A percentile compares a stretch with the other conserved stretches of the same genome.
Conservation (phyloP, 2,113 vertebrate species). For the Antidorcas marsupialis region DNA sequence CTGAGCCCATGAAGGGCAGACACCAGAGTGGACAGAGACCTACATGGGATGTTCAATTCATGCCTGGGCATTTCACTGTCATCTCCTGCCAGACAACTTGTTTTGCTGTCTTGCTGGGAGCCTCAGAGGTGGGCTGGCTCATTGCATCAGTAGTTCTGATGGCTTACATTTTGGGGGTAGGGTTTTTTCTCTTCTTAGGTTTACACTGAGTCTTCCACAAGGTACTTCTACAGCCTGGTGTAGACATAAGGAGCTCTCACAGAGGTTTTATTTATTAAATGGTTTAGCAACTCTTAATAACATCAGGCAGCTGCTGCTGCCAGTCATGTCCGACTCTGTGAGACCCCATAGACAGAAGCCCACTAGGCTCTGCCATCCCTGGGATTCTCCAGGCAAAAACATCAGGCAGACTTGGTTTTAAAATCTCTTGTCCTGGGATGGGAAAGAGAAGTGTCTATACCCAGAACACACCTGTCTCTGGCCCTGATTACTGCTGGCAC, state of each 20-base stretch:
- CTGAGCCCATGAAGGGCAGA: too few relatives aligned
- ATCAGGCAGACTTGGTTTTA: neutral
- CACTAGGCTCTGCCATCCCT: too few relatives aligned
- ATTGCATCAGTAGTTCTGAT: neutral
- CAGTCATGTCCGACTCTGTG: too few relatives aligned
- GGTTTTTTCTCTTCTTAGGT: neutral
- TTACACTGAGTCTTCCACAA: neutral
- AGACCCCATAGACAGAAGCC: too few relatives aligned
- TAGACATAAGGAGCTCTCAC: neutral
- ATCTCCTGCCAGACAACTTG: neutral
- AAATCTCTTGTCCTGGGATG: neutral
- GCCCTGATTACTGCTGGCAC: fast-evolving
- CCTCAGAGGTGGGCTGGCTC: neutral
- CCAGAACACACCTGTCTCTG: neutral
- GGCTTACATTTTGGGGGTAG: neutral
- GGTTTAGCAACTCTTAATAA: neutral
- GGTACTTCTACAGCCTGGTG: neutral
- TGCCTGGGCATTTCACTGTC: neutral
- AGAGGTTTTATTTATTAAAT: neutral
- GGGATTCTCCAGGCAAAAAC: too few relatives aligned
- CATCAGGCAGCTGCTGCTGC: neutral
- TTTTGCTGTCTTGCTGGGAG: neutral
- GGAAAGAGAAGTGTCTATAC: fast-evolving
- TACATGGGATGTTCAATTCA: fast-evolving
- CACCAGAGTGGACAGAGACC: neutral